Base-by-base conservation (phyloP, 92 coral and sea anemone species). In the Montipora capitata region DNA sequence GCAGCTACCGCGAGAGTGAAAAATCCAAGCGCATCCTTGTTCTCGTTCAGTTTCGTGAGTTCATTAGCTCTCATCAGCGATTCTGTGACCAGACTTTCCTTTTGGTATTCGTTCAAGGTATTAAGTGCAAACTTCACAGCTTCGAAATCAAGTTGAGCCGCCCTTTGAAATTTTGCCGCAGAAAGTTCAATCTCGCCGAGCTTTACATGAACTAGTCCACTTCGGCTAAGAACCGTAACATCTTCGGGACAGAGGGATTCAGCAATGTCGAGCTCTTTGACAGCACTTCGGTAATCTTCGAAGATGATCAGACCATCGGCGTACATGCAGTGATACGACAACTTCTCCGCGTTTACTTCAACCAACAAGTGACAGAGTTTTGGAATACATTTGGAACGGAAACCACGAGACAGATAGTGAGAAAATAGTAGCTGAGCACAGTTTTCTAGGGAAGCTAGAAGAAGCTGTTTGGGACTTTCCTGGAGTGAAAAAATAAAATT, bases 221-320 rank as follows among this genome's bases (percentile, higher is more conserved):
- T 92, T 58, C 96, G 89, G 67, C 96, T 96, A 35, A 91, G 82
- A 14, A 96, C 86, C 63, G 96, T 89, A 57, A 91, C 91, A 81
- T 96, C 96, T 45, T 71, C 79, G 35, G 98, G 92, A 7, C 88
- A 82, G 11, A 95, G 84, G 16, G 80, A 84, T 42, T 94, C 92
- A 2, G 98, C 96, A 20, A 82, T 81, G 69, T 93, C 90, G 38
- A 96, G 92, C 61, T 93, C 96, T 65, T 86, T 86, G 41, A 89
- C 85, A 10, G 99, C 99, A 75, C 74, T 84, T 42, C 86, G 78
- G 93, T 95, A 96, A 65, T 89, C 94, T 77, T 87, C 96, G 54
- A 88, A 89, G 45, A 96, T 87, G 77, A 96, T 91, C 8, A 88
- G 86, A 1, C 96, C 98, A 84, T 96, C 96, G 14, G 98, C 99